These are phyloP conservation scores for Acleris sparsana DNA, from an alignment of 2,888 invertebrate species.

Conservation along the genomic window DNA sequence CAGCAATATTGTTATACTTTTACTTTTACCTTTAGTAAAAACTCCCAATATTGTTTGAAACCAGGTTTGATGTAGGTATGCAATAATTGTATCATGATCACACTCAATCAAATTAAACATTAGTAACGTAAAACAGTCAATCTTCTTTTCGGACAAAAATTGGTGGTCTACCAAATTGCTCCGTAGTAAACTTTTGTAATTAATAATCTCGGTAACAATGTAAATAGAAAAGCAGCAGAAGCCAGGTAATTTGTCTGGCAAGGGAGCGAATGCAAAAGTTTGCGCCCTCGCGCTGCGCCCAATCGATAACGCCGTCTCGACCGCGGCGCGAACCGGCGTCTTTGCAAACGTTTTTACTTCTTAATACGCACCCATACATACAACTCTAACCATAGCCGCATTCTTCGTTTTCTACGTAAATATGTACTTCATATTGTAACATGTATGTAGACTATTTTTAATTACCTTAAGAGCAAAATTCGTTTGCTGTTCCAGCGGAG, in stretches of 20 bases:
- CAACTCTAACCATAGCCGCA: not conserved
- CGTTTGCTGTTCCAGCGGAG: not conserved
- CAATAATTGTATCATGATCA: too few species aligned
- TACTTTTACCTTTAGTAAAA: too few species aligned
- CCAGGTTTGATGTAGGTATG: too few species aligned
- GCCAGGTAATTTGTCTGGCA: constrained; percentile 62
- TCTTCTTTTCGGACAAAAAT: too few species aligned
- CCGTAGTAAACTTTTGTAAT: constrained; percentile 4
- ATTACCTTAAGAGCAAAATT: not conserved
- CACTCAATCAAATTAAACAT: too few species aligned
- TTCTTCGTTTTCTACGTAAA: too few species aligned
- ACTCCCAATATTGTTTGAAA: too few species aligned
- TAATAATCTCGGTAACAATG: constrained; percentile 32
- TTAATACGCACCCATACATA: constrained; percentile 8
- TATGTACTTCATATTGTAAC: too few species aligned
- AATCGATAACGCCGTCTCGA: constrained; percentile 77
- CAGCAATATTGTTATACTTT: too few species aligned
- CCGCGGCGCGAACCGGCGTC: constrained; percentile 44
- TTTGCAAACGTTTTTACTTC: constrained; percentile 31
- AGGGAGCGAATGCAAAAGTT: constrained; percentile 71
- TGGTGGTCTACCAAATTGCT: constrained; percentile 1
- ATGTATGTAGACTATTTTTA: not conserved
- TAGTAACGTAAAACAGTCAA: too few species aligned
- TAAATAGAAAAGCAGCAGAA: constrained; percentile 50
- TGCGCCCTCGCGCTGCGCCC: constrained; percentile 59